Evolutionary conservation across 1,140 invertebrate genomes (phyloP).

Genomic region (Sitophilus oryzae): DNA sequence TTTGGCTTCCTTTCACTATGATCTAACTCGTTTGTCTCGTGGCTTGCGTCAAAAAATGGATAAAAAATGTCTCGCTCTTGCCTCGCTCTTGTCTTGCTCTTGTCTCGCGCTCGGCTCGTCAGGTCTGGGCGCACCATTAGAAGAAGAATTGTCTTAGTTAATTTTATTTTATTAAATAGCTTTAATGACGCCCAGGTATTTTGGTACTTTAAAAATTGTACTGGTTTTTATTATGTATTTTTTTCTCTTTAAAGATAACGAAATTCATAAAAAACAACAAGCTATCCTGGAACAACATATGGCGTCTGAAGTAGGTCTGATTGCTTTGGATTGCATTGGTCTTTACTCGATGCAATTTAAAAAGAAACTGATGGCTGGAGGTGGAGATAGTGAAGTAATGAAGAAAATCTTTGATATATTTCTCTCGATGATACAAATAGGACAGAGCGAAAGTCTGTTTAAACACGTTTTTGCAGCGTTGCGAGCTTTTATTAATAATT

Average conservation of each 20-base stretch:
- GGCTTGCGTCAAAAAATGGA: no score
- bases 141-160: no score
- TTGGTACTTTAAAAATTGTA: background rate
- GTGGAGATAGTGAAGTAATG: constrained; percentile 71
- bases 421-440: constrained; percentile 77
- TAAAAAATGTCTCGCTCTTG: no score
- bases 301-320: constrained; percentile 83
- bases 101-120: no score
- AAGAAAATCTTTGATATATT: constrained; percentile 76
- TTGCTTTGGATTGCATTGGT: constrained; percentile 78
- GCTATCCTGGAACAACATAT: constrained; percentile 79
- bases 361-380: constrained; percentile 56
- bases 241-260: constrained; percentile 56
- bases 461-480: constrained; percentile 88
- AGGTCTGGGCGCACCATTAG: no score
- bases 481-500: constrained; percentile 87
- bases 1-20: no score
- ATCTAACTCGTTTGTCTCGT: no score
- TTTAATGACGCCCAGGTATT: no score
- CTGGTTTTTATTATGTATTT: constrained; percentile 29
- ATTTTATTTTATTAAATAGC: no score
- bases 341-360: constrained; percentile 77
- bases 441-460: constrained; percentile 84
- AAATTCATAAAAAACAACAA: constrained; percentile 55
- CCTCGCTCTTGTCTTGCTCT: no score